Evolutionary conservation across 2,113 vertebrate genomes (phyloP).

Genomic region (Alosa alosa): DNA sequence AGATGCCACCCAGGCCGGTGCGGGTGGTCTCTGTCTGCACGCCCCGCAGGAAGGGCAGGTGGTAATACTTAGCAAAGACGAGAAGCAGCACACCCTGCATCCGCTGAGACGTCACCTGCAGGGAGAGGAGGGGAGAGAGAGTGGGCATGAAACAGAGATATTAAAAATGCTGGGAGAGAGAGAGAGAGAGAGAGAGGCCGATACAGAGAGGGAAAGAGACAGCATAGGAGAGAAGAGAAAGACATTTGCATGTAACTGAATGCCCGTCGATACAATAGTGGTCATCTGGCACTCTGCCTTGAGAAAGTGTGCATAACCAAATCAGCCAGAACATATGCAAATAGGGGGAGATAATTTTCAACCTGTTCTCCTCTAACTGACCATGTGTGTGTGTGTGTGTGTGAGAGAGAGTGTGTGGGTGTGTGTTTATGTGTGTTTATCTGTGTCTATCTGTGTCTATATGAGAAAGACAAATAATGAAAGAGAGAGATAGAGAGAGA

Average conservation of each 20-base stretch:
- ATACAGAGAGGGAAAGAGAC: neutral
- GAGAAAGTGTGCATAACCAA: neutral
- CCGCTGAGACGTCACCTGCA: constrained; percentile 88
- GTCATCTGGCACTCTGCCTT: neutral
- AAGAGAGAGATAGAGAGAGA: neutral
- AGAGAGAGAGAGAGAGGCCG: neutral
- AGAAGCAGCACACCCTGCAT: constrained; percentile 96
- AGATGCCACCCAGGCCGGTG: constrained; percentile 81
- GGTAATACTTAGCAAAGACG: constrained; percentile 89
- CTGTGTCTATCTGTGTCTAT: neutral
- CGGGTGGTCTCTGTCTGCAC: constrained; percentile 89
- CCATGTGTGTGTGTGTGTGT: neutral
- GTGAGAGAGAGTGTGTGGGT: neutral
- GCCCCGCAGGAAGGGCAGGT: constrained; percentile 84
- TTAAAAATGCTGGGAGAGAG: neutral
- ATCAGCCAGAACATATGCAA: neutral
- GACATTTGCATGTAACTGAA: neutral
- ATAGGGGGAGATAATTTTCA: neutral
- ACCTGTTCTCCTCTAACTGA: neutral
- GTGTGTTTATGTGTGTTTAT: neutral
- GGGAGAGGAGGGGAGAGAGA: neutral
- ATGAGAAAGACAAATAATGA: neutral
- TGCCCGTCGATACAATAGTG: neutral
- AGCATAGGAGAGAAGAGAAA: neutral
- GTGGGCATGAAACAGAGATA: neutral